Conservation (phyloP, 1,140 invertebrate species). For the Lucilia sericata region DNA sequence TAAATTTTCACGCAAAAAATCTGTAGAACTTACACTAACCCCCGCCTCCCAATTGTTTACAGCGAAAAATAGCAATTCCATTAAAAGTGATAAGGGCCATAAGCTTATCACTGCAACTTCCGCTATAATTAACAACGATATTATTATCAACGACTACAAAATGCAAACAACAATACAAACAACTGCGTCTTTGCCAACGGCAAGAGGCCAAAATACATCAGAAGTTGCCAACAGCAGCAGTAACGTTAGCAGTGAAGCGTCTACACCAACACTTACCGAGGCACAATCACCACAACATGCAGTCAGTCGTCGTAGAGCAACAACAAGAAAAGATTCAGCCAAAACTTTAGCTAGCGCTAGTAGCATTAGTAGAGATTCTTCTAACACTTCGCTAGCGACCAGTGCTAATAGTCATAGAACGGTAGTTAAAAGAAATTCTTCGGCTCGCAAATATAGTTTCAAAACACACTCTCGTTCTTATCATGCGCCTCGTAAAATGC, state of each 20-base stretch:
- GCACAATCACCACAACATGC: slow-evolving; percentile 35
- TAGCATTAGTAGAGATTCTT: slow-evolving; percentile 51
- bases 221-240: neutral
- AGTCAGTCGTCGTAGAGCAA: slow-evolving; percentile 12
- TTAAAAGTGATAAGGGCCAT: slow-evolving; percentile 10
- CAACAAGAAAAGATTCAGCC: slow-evolving; percentile 37
- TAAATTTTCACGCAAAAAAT: slow-evolving; percentile 33
- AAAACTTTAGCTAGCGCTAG: slow-evolving; percentile 58
- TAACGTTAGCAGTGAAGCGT: slow-evolving; percentile 6
- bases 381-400: slow-evolving; percentile 47
- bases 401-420: slow-evolving; percentile 47
- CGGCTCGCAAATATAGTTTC: slow-evolving; percentile 64
- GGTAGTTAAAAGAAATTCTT: slow-evolving; percentile 32
- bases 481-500: slow-evolving; percentile 48
- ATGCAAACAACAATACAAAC: slow-evolving; percentile 32
- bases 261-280: neutral
- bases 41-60: neutral
- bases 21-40: neutral
- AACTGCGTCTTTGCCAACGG: neutral
- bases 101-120: neutral
- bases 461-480: slow-evolving; percentile 62
- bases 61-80: neutral
- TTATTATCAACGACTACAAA: slow-evolving; percentile 14
- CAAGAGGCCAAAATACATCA: neutral
- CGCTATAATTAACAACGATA: slow-evolving; percentile 26